A percentile compares a stretch with the other conserved stretches of the same genome.
phyloP scores from a whole-genome alignment of 1,140 invertebrate species.

The Aricia agestis region DNA sequence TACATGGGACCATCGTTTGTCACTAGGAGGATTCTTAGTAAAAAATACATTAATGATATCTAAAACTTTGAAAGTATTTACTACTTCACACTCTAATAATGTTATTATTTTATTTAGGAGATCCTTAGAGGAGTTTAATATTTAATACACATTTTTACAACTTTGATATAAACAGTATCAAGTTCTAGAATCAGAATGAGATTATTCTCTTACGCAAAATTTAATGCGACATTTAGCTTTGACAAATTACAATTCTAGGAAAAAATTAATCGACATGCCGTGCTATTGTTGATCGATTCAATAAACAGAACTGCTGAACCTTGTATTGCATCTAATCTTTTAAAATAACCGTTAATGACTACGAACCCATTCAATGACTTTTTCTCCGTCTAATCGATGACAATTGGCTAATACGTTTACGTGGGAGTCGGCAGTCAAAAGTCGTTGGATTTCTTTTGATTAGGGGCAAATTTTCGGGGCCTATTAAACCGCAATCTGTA shows the following conservation, averaged over 20 bases:
- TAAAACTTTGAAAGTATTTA: too few species aligned
- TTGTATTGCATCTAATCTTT: slow-evolving; percentile 23
- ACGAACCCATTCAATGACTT: slow-evolving; percentile 6
- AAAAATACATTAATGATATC: background rate
- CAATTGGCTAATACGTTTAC: slow-evolving; percentile 32
- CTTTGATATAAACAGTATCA: too few species aligned
- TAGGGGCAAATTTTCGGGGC: slow-evolving; percentile 40
- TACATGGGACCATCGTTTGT: background rate
- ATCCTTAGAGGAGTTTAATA: too few species aligned
- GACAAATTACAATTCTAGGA: background rate
- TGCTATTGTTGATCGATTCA: slow-evolving; percentile 18
- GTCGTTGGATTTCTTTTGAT: slow-evolving; percentile 50
- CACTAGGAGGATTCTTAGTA: background rate
- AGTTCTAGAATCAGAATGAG: background rate
- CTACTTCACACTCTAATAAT: too few species aligned
- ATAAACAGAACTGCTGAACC: slow-evolving; percentile 19
- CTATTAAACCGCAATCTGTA: slow-evolving; percentile 48
- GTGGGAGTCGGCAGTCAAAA: slow-evolving; percentile 32
- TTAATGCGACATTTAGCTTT: background rate
- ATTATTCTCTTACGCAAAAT: background rate
- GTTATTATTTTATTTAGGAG: too few species aligned
- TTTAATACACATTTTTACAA: too few species aligned
- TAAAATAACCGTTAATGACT: slow-evolving; percentile 12
- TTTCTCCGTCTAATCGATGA: slow-evolving; percentile 34
- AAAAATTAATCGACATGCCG: slow-evolving; percentile 18